Evolutionary conservation across 2,888 invertebrate species (phyloP).

Genomic region (Sepiola atlantica): DNA sequence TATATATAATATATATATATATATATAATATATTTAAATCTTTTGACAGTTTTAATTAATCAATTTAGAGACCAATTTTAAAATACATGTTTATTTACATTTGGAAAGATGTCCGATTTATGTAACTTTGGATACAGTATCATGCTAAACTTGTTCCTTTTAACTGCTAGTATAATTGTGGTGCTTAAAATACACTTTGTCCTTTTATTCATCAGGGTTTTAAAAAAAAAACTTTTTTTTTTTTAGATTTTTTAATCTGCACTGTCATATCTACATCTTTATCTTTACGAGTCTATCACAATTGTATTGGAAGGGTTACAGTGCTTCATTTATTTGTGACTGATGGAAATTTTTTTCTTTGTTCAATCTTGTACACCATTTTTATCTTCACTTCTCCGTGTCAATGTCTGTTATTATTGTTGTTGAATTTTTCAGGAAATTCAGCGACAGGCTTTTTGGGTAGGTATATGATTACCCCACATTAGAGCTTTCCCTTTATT

Average conservation of each 20-base stretch:
- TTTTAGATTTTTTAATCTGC: not conserved
- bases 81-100: too few species aligned
- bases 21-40: too few species aligned
- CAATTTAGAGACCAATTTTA: too few species aligned
- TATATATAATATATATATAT: too few species aligned
- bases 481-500: conserved; percentile 32
- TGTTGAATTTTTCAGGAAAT: conserved; percentile 45
- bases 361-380: not conserved
- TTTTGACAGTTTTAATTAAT: too few species aligned
- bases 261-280: not conserved
- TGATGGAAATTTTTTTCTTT: conserved; percentile 14
- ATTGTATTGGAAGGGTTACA: not conserved
- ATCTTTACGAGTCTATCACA: not conserved
- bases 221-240: not conserved
- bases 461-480: conserved; percentile 38
- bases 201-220: not conserved
- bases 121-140: too few species aligned
- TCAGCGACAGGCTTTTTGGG: conserved; percentile 45
- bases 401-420: conserved; percentile 37
- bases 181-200: too few species aligned
- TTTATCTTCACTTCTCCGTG: not conserved
- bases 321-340: conserved; percentile 5
- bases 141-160: too few species aligned
- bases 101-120: too few species aligned
- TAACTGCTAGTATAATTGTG: too few species aligned